Evolutionary conservation across 1,140 invertebrate species (phyloP), one percentile per base, ranked within the genome.

Genomic region (Dinoponera quadriceps): DNA sequence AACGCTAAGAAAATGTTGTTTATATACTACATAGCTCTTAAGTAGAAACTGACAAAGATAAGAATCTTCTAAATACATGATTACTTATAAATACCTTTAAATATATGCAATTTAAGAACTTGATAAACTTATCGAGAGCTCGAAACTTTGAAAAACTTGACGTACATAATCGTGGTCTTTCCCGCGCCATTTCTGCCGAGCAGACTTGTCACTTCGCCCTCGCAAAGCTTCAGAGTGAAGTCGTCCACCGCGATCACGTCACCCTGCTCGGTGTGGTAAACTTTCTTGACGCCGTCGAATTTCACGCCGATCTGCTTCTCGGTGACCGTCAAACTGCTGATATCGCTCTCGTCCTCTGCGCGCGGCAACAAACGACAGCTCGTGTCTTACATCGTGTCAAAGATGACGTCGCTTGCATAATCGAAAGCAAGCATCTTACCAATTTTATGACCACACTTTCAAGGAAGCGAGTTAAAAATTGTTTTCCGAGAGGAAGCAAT

Each of bases 141-240:
- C 16, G 38, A 18, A 86, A 49, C 48, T 62, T 74, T 63, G 55
- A 44, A 75, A 78, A 82, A 22, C 57, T 80, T 72, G 16, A 95
- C 96, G 90, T 91, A 97, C 96, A 98, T 96, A 88, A 96, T 95
- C 60, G 97, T 97, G 29, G 97, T 97, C 93, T 98, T 98, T 4
- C 98, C 98, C 20, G 97, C 97, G 25, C 97, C 97, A 87, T 97
- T 98, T 82, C 96, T 97, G 0, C 98, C 98, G 4, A 98, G 93
- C 13, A 98, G 93, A 49, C 96, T 96, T 0, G 96, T 96, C 20
- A 96, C 95, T 88, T 96, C 95, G 3, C 95, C 95, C 73, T 94
- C 95, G 84, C 96, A 95, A 9, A 98, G 94, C 87, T 97, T 96
- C 49, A 97, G 91, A 48, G 94, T 97, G 2, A 98, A 95, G 80